Evolutionary conservation across 2,888 invertebrate species (phyloP).

Genomic region (Falcaria lacertinaria): DNA sequence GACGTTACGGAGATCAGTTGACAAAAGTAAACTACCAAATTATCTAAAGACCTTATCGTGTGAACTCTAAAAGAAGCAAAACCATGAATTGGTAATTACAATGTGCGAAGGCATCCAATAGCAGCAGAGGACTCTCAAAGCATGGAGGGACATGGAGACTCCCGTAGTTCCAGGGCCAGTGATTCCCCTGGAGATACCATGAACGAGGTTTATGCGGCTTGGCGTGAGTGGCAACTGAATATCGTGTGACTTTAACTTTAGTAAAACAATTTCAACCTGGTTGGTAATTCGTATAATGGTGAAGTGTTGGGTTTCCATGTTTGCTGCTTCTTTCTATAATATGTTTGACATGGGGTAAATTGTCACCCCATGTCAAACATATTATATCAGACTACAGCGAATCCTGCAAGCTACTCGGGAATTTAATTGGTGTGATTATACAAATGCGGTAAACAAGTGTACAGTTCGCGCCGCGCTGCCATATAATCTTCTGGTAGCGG

Average conservation of each 20-base stretch:
- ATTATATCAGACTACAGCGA: no score
- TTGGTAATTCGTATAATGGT: no score
- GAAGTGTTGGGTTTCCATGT: no score
- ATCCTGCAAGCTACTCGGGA: no score
- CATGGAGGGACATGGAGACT: slow-evolving; percentile 55
- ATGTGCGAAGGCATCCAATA: neutral
- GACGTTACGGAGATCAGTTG: neutral
- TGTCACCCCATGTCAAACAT: no score
- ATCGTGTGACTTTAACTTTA: neutral
- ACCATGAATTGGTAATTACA: neutral
- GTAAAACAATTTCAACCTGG: no score
- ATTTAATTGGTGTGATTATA: no score
- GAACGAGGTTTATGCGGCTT: slow-evolving; percentile 82
- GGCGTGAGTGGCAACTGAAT: slow-evolving; percentile 81
- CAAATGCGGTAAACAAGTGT: no score
- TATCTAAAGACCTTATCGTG: neutral
- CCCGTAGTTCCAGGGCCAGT: slow-evolving; percentile 62
- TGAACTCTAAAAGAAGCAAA: neutral
- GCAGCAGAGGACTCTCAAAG: slow-evolving; percentile 7
- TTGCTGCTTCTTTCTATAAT: no score
- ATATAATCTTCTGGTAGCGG: no score
- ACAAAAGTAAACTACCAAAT: neutral
- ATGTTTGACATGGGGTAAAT: no score
- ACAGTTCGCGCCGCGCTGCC: no score
- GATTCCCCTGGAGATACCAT: slow-evolving; percentile 81